A percentile compares a stretch with the other conserved stretches of the same genome.
Conservation (phyloP, 2,113 vertebrate species). For the Brachionichthys hirsutus region DNA sequence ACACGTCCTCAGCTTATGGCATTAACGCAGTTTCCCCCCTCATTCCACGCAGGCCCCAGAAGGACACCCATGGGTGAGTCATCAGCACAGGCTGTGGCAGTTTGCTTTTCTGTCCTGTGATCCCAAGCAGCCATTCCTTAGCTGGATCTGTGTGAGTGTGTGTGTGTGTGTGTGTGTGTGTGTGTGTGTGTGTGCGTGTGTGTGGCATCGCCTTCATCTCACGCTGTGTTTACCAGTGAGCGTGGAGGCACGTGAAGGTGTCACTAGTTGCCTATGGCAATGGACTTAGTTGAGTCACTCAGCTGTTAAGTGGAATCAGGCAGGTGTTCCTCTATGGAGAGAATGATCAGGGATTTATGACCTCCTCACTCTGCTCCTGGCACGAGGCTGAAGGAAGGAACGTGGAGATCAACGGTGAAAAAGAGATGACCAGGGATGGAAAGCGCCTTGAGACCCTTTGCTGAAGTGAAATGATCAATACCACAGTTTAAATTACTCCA, state of each 20-base stretch:
- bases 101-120: constrained; percentile 25
- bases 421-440: no score
- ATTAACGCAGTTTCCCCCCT: background rate
- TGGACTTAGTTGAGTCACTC: constrained; percentile 56
- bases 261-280: constrained; percentile 51
- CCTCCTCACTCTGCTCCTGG: constrained; percentile 18
- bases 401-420: background rate
- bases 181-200: background rate
- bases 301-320: constrained; percentile 69
- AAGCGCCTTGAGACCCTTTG: no score
- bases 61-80: constrained; percentile 70
- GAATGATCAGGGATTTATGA: constrained; percentile 56
- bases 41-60: constrained; percentile 60
- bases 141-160: constrained; percentile 1
- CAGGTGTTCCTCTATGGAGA: constrained; percentile 53
- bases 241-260: constrained; percentile 35
- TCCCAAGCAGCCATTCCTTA: constrained; percentile 19
- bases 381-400: background rate
- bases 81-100: background rate
- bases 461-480: no score
- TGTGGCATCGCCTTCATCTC: constrained; percentile 23
- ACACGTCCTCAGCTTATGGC: background rate
- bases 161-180: no score
- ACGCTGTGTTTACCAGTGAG: constrained; percentile 40
- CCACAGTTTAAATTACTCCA: no score